Evolutionary conservation across 2,888 invertebrate species (phyloP).

Genomic region (Epiblema foenella): DNA sequence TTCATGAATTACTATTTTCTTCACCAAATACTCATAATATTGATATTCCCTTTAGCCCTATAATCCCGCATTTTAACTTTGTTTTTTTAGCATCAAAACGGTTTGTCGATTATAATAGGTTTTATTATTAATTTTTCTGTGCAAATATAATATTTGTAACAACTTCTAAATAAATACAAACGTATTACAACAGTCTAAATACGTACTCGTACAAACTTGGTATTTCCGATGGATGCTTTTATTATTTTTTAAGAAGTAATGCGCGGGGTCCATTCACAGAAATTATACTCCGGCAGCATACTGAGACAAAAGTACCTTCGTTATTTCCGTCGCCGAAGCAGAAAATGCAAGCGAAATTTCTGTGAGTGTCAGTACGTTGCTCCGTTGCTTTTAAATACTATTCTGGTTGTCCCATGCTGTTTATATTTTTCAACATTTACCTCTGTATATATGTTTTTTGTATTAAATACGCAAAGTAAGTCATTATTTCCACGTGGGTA

Average conservation of each 20-base stretch:
- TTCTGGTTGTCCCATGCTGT: neutral
- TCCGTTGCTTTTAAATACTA: conserved; percentile 25
- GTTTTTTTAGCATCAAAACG: no score
- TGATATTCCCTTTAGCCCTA: no score
- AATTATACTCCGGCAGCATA: conserved; percentile 7
- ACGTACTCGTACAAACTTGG: no score
- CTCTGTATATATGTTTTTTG: neutral
- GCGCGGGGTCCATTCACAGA: conserved; percentile 9
- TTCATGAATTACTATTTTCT: neutral
- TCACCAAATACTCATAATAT: no score
- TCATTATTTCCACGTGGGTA: neutral
- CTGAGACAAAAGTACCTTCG: conserved; percentile 2
- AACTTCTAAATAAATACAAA: no score
- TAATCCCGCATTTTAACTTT: no score
- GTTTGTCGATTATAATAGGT: no score
- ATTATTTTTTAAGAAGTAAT: neutral
- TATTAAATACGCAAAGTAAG: neutral
- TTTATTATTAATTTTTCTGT: no score
- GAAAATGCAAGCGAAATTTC: neutral
- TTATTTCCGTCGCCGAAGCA: neutral
- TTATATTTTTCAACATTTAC: neutral
- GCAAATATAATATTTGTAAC: no score
- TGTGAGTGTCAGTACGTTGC: conserved; percentile 10
- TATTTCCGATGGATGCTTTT: neutral
- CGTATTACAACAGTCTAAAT: no score